phyloP scores from a whole-genome alignment of 2,797 vertebrate genomes.

The Arremon aurantiirostris region DNA sequence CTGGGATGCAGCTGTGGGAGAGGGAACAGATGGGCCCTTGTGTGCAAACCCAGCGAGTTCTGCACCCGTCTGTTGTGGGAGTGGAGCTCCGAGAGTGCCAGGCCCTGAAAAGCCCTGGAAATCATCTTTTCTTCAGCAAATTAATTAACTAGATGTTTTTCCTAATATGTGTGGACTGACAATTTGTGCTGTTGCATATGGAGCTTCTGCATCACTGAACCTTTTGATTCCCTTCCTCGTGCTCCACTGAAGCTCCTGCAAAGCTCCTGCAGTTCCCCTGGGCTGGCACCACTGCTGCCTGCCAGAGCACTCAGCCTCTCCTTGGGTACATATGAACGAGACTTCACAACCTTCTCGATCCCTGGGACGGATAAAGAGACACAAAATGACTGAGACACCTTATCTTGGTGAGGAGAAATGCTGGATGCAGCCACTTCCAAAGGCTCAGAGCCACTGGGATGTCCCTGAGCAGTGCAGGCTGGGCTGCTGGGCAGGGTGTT shows the following conservation, averaged over 20 bases:
- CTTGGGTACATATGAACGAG: accelerated
- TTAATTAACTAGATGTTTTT: neutral
- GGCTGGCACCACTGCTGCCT: neutral
- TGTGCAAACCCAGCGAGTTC: neutral
- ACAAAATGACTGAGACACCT: neutral
- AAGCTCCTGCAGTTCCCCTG: neutral
- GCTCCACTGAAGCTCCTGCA: neutral
- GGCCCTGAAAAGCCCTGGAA: neutral
- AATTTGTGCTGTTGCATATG: neutral
- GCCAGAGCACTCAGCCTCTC: neutral
- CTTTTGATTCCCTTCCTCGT: neutral
- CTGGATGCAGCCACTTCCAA: neutral
- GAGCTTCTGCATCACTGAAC: neutral
- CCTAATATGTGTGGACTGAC: neutral
- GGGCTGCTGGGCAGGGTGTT: neutral
- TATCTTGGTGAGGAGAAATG: neutral
- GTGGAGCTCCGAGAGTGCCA: neutral
- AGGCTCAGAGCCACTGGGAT: neutral
- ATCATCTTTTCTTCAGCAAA: constrained; percentile 1
- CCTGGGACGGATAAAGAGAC: neutral
- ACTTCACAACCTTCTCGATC: neutral
- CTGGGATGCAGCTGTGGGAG: constrained; percentile 30
- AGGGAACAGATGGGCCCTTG: constrained; percentile 41
- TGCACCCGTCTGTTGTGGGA: neutral
- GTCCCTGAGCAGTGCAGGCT: neutral